Evolutionary conservation across 2,888 invertebrate genomes (phyloP).

Genomic region (Celastrina argiolus): DNA sequence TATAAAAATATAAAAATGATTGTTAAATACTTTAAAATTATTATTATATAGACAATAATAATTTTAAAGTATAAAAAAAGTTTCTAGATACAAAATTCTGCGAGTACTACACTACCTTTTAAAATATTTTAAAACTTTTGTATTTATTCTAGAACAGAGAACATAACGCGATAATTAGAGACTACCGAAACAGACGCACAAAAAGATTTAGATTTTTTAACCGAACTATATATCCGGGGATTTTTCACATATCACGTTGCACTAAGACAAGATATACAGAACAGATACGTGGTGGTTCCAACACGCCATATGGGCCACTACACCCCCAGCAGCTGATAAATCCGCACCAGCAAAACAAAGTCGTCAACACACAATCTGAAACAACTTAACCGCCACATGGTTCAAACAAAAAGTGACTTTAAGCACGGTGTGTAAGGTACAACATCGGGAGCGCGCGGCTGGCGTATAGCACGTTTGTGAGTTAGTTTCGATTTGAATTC

Average conservation of each 20-base stretch:
- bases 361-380: constrained; percentile 35
- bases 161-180: background rate
- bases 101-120: too few relatives aligned
- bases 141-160: too few relatives aligned
- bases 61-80: too few relatives aligned
- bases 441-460: constrained; percentile 45
- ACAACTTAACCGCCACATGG: constrained; percentile 42
- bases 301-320: constrained; percentile 57
- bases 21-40: too few relatives aligned
- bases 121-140: too few relatives aligned
- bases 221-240: background rate
- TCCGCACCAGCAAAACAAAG: constrained; percentile 70
- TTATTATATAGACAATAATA: too few relatives aligned
- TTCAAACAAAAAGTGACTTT: constrained; percentile 46
- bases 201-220: background rate
- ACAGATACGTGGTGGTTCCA: constrained; percentile 51
- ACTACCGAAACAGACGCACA: background rate
- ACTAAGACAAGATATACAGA: constrained; percentile 27
- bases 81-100: too few relatives aligned
- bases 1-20: too few relatives aligned
- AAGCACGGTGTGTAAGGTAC: constrained; percentile 44
- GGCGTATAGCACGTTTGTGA: constrained; percentile 62
- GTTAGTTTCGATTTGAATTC: constrained; percentile 68
- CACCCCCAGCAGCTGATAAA: constrained; percentile 67
- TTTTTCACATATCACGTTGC: background rate